Evolutionary conservation across 1,140 invertebrate species (phyloP).

Genomic region (Lamellibrachia luymesi): DNA sequence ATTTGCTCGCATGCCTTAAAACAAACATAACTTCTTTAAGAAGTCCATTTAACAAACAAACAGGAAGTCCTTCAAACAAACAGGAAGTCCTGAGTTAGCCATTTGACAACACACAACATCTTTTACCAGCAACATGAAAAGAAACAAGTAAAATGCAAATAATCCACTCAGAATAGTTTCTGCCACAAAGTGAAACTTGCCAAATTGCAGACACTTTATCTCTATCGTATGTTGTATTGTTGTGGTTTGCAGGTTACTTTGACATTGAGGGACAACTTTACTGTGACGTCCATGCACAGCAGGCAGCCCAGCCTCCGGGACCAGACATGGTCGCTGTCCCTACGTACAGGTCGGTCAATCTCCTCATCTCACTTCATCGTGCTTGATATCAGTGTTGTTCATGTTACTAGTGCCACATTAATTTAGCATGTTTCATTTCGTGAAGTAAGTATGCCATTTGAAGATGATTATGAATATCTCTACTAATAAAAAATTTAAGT

Average conservation of each 20-base stretch:
- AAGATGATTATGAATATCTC: no score
- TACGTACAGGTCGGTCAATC: constrained; percentile 5
- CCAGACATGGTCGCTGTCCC: constrained; percentile 18
- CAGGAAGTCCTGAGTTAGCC: not conserved
- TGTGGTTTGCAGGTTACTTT: constrained; percentile 17
- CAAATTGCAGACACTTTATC: no score
- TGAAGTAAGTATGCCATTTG: no score
- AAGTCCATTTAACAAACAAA: not conserved
- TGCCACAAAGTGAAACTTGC: no score
- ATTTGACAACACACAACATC: not conserved
- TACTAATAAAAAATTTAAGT: no score
- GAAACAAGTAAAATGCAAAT: not conserved
- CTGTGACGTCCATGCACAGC: constrained; percentile 18
- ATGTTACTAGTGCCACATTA: no score
- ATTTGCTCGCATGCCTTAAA: not conserved
- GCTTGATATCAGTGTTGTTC: no score
- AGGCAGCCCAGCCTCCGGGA: constrained; percentile 14
- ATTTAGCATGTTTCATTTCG: no score
- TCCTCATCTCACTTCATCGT: not conserved
- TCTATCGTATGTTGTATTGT: not conserved
- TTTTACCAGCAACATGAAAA: not conserved
- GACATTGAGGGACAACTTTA: constrained; percentile 20
- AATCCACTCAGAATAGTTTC: no score
- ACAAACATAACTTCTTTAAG: not conserved
- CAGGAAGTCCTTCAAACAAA: not conserved